These are phyloP conservation scores for Theonella swinhoei DNA, from an alignment of 37 sponge, comb jelly and placozoan species.

Conservation along the genomic window DNA sequence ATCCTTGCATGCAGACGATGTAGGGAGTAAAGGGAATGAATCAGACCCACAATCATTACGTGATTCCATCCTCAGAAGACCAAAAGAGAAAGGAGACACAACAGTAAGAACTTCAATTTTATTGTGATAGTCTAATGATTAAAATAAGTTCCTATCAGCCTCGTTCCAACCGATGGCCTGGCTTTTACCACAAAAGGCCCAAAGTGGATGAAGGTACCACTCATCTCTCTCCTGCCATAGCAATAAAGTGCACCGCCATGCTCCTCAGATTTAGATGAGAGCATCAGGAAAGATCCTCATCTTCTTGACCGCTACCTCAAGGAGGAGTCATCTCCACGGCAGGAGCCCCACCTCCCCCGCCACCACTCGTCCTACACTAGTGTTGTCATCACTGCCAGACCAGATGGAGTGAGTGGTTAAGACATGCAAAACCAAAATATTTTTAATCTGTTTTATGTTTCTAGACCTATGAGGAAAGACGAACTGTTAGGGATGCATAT, in stretches of 20 bases:
- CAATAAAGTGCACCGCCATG: background rate
- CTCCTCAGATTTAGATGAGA: constrained; percentile 10
- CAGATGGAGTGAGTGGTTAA: constrained; percentile 18
- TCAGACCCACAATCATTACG: background rate
- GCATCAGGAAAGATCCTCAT: background rate
- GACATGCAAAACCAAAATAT: background rate
- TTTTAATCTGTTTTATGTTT: background rate
- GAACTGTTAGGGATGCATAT: constrained; percentile 20
- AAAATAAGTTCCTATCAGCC: too few species aligned
- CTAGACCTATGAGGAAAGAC: constrained; percentile 10
- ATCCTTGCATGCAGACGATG: background rate
- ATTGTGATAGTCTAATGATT: too few species aligned
- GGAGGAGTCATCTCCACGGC: background rate
- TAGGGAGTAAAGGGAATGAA: background rate
- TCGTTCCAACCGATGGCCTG: background rate
- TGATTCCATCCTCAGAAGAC: constrained; percentile 3
- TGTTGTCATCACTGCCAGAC: constrained; percentile 16
- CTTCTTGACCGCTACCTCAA: constrained; percentile 3
- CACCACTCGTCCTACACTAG: constrained; percentile 15
- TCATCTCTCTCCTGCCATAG: background rate
- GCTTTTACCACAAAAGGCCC: background rate
- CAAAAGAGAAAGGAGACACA: background rate
- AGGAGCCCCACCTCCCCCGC: background rate
- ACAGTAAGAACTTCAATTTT: background rate
- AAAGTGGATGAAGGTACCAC: background rate